Evolutionary conservation across 2,888 invertebrate genomes (phyloP).

Genomic region (Stenchaetothrips biformis): DNA sequence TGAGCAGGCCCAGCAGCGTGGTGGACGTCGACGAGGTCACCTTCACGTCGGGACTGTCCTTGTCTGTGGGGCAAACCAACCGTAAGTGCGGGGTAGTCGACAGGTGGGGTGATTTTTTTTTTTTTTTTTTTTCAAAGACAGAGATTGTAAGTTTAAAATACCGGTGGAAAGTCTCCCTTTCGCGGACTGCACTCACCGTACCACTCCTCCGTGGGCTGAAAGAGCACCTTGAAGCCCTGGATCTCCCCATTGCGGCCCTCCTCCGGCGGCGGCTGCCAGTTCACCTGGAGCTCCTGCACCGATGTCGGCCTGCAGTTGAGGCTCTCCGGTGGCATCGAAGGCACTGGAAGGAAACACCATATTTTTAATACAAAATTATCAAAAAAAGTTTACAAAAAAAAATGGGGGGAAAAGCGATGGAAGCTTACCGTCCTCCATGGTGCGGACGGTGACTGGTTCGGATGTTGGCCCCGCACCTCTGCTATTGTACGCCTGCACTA

Average conservation of each 20-base stretch:
- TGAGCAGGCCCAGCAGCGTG: constrained; percentile 68
- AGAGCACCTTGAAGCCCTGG: constrained; percentile 79
- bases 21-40: constrained; percentile 65
- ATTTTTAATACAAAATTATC: no score
- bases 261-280: constrained; percentile 77
- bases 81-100: no score
- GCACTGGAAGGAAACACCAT: constrained; percentile 55
- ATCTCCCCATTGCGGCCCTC: constrained; percentile 79
- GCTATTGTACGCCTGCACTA: constrained; percentile 82
- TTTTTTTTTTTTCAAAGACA: neutral
- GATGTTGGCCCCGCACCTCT: constrained; percentile 81
- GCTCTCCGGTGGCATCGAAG: constrained; percentile 77
- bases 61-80: constrained; percentile 49
- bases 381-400: neutral
- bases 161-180: neutral
- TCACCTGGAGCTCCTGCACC: constrained; percentile 77
- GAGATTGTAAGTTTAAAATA: neutral
- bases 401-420: constrained; percentile 23
- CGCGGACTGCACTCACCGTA: constrained; percentile 56
- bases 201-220: constrained; percentile 72
- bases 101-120: no score
- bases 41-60: constrained; percentile 57
- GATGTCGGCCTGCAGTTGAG: constrained; percentile 75
- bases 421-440: constrained; percentile 72
- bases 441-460: constrained; percentile 70